A percentile compares a stretch with the other conserved stretches of the same genome.
Conservation (phyloP, 2,113 vertebrate genomes). For the Cygnus buccinator region DNA sequence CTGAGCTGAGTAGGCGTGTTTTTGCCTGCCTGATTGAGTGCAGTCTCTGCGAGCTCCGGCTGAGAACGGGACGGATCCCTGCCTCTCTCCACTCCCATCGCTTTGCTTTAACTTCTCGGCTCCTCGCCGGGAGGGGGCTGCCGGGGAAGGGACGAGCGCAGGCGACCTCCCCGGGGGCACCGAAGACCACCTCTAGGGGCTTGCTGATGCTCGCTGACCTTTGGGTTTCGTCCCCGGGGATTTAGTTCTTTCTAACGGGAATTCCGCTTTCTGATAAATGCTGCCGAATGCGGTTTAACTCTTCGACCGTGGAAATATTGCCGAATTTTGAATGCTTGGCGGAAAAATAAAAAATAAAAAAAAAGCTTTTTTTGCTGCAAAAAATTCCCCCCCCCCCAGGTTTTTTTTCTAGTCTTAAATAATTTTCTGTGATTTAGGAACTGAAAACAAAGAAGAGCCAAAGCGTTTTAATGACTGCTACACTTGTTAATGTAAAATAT, state of each 20-base stretch:
- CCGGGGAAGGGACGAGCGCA: not conserved
- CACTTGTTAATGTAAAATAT: not conserved
- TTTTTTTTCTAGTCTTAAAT: not conserved
- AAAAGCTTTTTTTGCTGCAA: not conserved
- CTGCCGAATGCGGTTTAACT: not conserved
- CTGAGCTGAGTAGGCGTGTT: slow-evolving; percentile 65
- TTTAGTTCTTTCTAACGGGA: not conserved
- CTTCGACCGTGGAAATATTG: not conserved
- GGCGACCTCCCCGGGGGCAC: too few species aligned
- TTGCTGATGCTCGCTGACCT: not conserved
- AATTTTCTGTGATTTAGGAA: not conserved
- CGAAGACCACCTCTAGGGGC: not conserved
- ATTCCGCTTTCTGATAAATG: not conserved
- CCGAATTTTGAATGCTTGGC: not conserved
- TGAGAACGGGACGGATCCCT: slow-evolving; percentile 39
- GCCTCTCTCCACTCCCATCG: not conserved
- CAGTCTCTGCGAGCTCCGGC: slow-evolving; percentile 11
- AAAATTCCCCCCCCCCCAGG: too few species aligned
- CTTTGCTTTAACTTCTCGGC: not conserved
- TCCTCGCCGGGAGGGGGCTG: not conserved
- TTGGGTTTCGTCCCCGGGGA: not conserved
- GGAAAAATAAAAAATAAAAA: not conserved
- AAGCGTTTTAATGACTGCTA: not conserved
- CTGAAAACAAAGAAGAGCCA: not conserved
- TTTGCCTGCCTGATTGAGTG: slow-evolving; percentile 50